These are phyloP conservation scores for Elaphurus davidianus DNA, from an alignment of 2,113 vertebrate species.

Conservation along the genomic window DNA sequence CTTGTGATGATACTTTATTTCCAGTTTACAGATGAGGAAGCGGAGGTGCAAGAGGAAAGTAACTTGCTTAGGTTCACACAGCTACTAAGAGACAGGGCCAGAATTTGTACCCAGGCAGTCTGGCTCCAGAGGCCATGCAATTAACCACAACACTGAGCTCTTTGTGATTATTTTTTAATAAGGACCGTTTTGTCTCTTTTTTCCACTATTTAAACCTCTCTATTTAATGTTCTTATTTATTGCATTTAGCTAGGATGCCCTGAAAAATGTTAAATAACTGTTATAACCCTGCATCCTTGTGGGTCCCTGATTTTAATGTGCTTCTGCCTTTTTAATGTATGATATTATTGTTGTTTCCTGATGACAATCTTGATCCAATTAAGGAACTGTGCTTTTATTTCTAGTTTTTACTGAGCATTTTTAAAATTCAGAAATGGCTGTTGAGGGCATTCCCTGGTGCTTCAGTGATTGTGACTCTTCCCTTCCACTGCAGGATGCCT, in stretches of 20 bases:
- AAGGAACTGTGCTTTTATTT: neutral
- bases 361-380: neutral
- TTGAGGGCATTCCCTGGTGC: neutral
- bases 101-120: neutral
- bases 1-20: neutral
- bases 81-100: neutral
- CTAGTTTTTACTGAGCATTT: neutral
- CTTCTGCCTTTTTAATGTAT: neutral
- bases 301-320: neutral
- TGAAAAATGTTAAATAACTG: neutral
- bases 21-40: neutral
- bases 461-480: neutral
- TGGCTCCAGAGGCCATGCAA: neutral
- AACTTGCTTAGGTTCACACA: neutral
- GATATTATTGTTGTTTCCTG: neutral
- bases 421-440: neutral
- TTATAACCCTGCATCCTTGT: neutral
- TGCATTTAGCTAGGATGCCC: neutral
- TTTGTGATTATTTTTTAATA: neutral
- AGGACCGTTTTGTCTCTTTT: neutral
- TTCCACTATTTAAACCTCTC: neutral
- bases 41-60: neutral
- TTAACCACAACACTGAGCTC: neutral
- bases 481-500: neutral
- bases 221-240: neutral